Evolutionary conservation across 1,140 invertebrate genomes (phyloP), one percentile per base, ranked within the genome.

Genomic region (Meteorus sp.): DNA sequence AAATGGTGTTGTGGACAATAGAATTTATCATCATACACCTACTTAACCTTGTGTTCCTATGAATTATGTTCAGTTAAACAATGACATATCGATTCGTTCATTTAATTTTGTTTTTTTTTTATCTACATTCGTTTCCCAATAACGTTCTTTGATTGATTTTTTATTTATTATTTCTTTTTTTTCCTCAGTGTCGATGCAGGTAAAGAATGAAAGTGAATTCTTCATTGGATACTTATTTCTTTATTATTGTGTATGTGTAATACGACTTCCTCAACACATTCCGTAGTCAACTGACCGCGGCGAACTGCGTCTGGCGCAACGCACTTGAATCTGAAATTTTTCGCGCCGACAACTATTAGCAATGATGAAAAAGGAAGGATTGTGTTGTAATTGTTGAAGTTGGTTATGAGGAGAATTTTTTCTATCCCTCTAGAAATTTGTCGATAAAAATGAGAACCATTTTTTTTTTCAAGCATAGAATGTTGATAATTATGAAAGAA

Each of bases 221-320:
- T n/a, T n/a, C n/a, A n/a, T n/a, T 7, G 11, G 6, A 33, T 33
- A 7, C 11, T 33, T 11, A 33, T 33, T 33, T 33, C 29, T 44
- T 44, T 47, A 20, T 20, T 3, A 20, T 9, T 23, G n/a, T 23
- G 44, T 47, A 20, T 2, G 15, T 5, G 17, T 47, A 47, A 6
- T 17, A 15, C 22, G 2, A 29, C 47, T 50, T 31, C 23, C 47
- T 50, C 11, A n/a, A 19, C 43, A 20, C 43, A 45, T 45, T 45
- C 43, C 25, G 27, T 50, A 50, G 22, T 6, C 47, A 50, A 31
- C 47, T 50, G 47, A 50, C 47, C 47, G 47, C 19, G 47, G 47
- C 23, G 22, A 45, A 45, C 43, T 45, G n/a, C 19, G n/a, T n/a
- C 43, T 45, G 43, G 19, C 43, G 43, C 23, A 45, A 45, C 43